Percentiles rank a stretch among this genome's conserved stretches.
These are phyloP conservation scores for Drosophila carrolli DNA, from an alignment of 1,140 invertebrate species.

Conservation along the genomic window DNA sequence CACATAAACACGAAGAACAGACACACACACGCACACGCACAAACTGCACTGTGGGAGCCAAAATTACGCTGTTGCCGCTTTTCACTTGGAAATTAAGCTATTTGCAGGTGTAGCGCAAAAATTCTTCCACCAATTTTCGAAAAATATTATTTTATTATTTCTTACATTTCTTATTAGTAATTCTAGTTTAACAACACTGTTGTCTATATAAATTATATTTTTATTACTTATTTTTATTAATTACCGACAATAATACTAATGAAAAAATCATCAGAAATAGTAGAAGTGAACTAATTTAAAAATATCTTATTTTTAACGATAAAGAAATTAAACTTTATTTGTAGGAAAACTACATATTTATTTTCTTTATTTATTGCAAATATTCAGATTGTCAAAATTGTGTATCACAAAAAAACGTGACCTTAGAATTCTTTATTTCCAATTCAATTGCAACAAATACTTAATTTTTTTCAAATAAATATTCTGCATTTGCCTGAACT, in stretches of 20 bases:
- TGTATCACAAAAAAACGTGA: not conserved
- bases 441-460: not conserved
- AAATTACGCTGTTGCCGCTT: slow-evolving; percentile 17
- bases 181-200: too few relatives aligned
- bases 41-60: slow-evolving; percentile 29
- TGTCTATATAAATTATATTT: too few relatives aligned
- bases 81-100: slow-evolving; percentile 30
- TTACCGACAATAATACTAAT: too few relatives aligned
- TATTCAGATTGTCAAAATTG: too few relatives aligned
- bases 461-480: not conserved
- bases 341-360: too few relatives aligned
- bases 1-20: slow-evolving; percentile 9
- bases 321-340: too few relatives aligned
- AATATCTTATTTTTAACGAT: too few relatives aligned
- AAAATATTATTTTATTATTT: not conserved
- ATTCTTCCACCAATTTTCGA: too few relatives aligned
- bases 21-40: slow-evolving; percentile 6
- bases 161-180: not conserved
- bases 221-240: too few relatives aligned
- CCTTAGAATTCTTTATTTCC: not conserved
- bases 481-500: slow-evolving; percentile 9
- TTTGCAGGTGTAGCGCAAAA: slow-evolving; percentile 10
- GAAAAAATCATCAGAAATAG: too few relatives aligned
- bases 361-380: too few relatives aligned
- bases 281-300: too few relatives aligned